Conservation (phyloP, 2,888 invertebrate species). For the Synanthedon tipuliformis region DNA sequence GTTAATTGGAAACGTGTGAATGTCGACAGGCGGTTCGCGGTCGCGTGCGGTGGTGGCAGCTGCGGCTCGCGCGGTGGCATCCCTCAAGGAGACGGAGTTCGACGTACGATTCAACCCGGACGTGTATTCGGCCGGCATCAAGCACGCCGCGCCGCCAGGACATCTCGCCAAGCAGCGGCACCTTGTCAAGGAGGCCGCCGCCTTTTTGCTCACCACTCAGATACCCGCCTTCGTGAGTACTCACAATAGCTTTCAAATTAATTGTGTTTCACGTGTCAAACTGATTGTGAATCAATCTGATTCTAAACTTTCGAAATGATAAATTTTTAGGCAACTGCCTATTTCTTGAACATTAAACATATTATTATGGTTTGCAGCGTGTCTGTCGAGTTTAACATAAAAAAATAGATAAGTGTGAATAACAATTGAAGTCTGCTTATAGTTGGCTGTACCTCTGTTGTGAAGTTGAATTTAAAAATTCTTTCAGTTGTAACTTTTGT, state of each 20-base stretch:
- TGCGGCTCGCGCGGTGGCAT: slow-evolving; percentile 92
- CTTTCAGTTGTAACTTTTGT: background rate
- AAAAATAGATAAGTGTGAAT: too few relatives aligned
- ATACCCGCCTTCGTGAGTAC: slow-evolving; percentile 90
- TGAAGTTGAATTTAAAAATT: background rate
- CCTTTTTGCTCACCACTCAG: slow-evolving; percentile 92
- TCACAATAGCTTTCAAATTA: too few relatives aligned
- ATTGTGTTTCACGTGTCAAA: too few relatives aligned
- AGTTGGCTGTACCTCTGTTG: background rate
- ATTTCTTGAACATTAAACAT: too few relatives aligned
- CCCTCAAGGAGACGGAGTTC: slow-evolving; percentile 94
- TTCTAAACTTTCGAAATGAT: too few relatives aligned
- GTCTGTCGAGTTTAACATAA: too few relatives aligned
- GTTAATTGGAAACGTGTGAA: background rate
- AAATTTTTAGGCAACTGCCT: too few relatives aligned
- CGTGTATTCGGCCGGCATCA: slow-evolving; percentile 95
- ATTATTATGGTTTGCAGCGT: too few relatives aligned
- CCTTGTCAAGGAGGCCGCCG: slow-evolving; percentile 94
- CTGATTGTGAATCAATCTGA: too few relatives aligned
- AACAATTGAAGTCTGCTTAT: too few relatives aligned
- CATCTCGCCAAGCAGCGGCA: slow-evolving; percentile 85
- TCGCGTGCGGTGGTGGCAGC: slow-evolving; percentile 89
- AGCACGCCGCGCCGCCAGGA: slow-evolving; percentile 78
- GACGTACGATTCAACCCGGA: slow-evolving; percentile 99
- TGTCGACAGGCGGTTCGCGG: slow-evolving; percentile 79